Conservation (phyloP, 2,113 vertebrate genomes). For the Rhinolophus sinicus region DNA sequence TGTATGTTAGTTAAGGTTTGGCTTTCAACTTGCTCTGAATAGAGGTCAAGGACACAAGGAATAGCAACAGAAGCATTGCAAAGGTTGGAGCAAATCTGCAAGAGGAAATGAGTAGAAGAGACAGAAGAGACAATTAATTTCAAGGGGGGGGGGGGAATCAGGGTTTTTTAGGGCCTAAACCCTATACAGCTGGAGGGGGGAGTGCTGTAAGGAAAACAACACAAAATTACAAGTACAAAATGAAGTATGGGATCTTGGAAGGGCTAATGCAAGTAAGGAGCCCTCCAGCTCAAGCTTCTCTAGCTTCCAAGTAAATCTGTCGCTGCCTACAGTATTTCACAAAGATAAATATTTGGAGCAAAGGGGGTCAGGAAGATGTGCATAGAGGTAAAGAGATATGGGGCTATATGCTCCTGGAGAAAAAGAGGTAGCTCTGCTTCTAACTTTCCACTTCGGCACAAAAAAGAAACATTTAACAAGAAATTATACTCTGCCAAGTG, state of each 20-base stretch:
- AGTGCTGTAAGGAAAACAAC: not conserved
- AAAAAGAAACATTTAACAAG: not conserved
- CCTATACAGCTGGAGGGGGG: not conserved
- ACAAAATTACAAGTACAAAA: not conserved
- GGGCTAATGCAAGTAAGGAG: not conserved
- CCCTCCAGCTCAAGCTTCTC: not conserved
- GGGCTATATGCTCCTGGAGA: not conserved
- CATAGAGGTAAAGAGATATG: not conserved
- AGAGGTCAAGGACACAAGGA: not conserved
- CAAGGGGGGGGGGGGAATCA: not conserved
- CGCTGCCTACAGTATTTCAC: not conserved
- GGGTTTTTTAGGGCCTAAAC: not conserved
- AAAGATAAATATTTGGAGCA: slow-evolving; percentile 21
- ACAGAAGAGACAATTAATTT: not conserved
- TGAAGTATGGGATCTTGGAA: not conserved
- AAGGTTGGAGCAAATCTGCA: not conserved
- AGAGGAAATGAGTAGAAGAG: not conserved
- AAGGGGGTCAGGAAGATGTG: not conserved
- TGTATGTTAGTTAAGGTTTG: not conserved
- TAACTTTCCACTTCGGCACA: slow-evolving; percentile 5
- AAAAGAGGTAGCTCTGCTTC: not conserved
- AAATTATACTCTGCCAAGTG: slow-evolving; percentile 27
- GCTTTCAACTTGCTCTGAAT: not conserved
- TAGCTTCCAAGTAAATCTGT: slow-evolving; percentile 1
- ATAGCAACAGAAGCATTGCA: not conserved